Conservation (phyloP, 2,888 invertebrate genomes). For the Elgonia sp. region DNA sequence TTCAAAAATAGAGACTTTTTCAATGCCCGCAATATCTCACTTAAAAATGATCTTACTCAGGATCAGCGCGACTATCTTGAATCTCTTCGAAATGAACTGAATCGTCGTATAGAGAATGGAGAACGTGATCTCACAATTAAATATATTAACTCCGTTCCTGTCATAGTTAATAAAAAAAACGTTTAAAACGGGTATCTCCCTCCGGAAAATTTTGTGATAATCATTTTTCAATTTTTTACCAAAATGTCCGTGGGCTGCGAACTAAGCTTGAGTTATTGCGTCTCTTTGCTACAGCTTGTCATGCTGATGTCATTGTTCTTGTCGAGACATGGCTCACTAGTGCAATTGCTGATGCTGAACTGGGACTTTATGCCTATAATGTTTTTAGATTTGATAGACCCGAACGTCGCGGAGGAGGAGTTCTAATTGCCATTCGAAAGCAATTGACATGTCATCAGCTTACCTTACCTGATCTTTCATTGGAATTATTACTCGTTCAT, state of each 20-base stretch:
- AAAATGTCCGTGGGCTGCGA: background rate
- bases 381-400: background rate
- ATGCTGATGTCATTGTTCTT: background rate
- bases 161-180: too few relatives aligned
- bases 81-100: background rate
- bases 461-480: constrained; percentile 13
- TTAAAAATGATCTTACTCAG: background rate
- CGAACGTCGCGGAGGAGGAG: background rate
- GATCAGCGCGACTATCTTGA: background rate
- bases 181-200: constrained; percentile 5
- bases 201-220: background rate
- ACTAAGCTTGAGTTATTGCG: background rate
- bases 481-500: too few relatives aligned
- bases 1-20: too few relatives aligned
- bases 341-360: background rate
- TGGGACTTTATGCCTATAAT: background rate
- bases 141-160: background rate
- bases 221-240: background rate
- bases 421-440: background rate
- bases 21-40: too few relatives aligned
- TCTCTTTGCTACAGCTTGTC: background rate
- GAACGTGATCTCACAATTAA: too few relatives aligned
- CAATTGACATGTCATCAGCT: background rate
- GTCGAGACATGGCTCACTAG: background rate
- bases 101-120: too few relatives aligned